Conservation (phyloP, 2,888 invertebrate species). For the Amblyjoppa proteus region DNA sequence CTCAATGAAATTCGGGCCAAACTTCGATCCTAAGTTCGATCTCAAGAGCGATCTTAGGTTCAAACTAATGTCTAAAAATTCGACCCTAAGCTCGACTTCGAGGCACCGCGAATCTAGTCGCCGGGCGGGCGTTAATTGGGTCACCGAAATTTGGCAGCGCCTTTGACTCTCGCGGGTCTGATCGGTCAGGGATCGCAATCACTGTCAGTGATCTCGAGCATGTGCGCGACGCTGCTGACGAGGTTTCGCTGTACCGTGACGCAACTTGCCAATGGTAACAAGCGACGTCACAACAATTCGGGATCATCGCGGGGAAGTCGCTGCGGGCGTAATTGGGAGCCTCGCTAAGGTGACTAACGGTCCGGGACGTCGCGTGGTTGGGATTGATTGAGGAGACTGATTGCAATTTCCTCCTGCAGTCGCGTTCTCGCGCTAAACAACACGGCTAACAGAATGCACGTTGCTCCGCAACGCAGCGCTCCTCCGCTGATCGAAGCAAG, state of each 20-base stretch:
- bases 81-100: background rate
- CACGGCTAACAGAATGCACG: too few relatives aligned
- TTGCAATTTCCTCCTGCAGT: slow-evolving; percentile 62
- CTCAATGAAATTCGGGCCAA: too few relatives aligned
- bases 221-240: slow-evolving; percentile 38
- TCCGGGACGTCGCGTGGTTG: slow-evolving; percentile 61
- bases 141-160: slow-evolving; percentile 64
- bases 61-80: too few relatives aligned
- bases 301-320: slow-evolving; percentile 37
- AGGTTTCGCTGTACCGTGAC: slow-evolving; percentile 33
- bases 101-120: slow-evolving; percentile 47
- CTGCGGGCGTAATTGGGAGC: slow-evolving; percentile 60
- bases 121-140: slow-evolving; percentile 69
- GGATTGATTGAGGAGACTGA: slow-evolving; percentile 67
- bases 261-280: slow-evolving; percentile 55
- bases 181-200: slow-evolving; percentile 43
- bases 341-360: slow-evolving; percentile 64
- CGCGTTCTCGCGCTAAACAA: background rate
- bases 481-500: background rate
- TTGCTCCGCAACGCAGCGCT: too few relatives aligned
- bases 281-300: slow-evolving; percentile 56
- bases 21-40: too few relatives aligned
- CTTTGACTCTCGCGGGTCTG: slow-evolving; percentile 30
- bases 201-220: slow-evolving; percentile 38
- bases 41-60: too few relatives aligned